Conservation (phyloP, 1,140 invertebrate species). For the Zaprionus ghesquierei region DNA sequence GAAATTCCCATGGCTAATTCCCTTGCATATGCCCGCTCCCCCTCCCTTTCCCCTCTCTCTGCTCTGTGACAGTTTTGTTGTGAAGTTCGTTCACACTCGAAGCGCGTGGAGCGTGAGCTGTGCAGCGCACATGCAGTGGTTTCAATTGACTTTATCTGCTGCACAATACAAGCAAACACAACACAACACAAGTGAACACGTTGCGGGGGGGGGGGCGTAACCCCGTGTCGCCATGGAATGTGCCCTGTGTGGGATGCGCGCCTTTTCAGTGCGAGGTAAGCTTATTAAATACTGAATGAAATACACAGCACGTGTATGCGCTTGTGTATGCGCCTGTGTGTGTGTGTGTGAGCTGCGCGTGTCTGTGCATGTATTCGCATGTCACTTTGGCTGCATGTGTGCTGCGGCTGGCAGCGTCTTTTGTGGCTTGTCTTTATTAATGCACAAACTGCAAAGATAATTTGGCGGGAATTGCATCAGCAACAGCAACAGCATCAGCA, state of each 20-base stretch:
- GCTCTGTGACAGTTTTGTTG: background rate
- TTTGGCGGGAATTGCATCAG: slow-evolving; percentile 63
- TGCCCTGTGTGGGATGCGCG: background rate
- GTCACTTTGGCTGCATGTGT: background rate
- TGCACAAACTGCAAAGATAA: slow-evolving; percentile 58
- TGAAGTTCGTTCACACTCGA: background rate
- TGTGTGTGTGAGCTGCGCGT: background rate
- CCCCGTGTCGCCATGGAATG: background rate
- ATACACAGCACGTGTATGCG: too few relatives aligned
- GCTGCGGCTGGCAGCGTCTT: slow-evolving; percentile 22
- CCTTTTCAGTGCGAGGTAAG: slow-evolving; percentile 23
- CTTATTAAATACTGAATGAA: slow-evolving; percentile 41
- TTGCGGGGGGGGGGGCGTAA: background rate
- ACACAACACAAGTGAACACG: background rate
- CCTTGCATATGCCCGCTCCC: too few relatives aligned
- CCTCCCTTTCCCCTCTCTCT: too few relatives aligned
- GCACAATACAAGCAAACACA: background rate
- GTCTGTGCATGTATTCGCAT: background rate
- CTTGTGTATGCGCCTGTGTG: too few relatives aligned
- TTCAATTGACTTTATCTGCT: background rate
- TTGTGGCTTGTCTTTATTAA: slow-evolving; percentile 61
- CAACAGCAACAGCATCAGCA: too few relatives aligned
- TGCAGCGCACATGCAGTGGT: background rate
- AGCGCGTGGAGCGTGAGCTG: too few relatives aligned
- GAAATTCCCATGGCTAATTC: background rate